Evolutionary conservation across 2,113 vertebrate genomes (phyloP), one percentile per base, ranked within the genome.

Genomic region (Bufo bufo): DNA sequence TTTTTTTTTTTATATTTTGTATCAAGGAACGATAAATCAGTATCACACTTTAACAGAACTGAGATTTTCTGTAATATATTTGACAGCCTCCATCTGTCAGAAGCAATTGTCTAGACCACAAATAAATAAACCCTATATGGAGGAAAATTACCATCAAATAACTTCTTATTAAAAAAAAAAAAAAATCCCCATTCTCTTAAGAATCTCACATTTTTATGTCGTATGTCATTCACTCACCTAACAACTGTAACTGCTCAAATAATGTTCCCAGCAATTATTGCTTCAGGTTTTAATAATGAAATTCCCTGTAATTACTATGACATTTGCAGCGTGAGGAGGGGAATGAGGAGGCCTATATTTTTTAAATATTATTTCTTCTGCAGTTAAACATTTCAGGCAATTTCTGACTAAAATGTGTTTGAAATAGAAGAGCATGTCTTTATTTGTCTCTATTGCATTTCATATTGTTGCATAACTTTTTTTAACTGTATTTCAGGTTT

Each of bases 231-330:
- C 61, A 80, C 47, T 80, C 77, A 56, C n/a, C 14, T 49, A 79
- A 86, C 61, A 54, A 66, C 47, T 79, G 77, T 69, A 79, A 71
- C 86, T 81, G 33, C 86, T 87, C 33, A 49, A 72, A 83, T 82
- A 71, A 72, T 81, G 77, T 87, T 72, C 50, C 86, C 54, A 12
- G 65, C 77, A 87, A 72, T 87, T 81, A 87, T 82, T 81, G 23
- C 86, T 87, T 87, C 78, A 87, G 33, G 49, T 82, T 71, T 87
- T 87, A 87, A 82, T 87, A 87, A 78, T 69, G 65, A 72, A 69
- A 81, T 86, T 86, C 75, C 61, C 43, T 50, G 59, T 86, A 79
- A 86, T 86, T 80, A 86, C 61, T 4, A 17, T 86, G 85, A 66
- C 85, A 79, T 69, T 79, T 86, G 16, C 75, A 80, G 85, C 13